Evolutionary conservation across 2,113 vertebrate genomes (phyloP).

Genomic region (Castor canadensis): DNA sequence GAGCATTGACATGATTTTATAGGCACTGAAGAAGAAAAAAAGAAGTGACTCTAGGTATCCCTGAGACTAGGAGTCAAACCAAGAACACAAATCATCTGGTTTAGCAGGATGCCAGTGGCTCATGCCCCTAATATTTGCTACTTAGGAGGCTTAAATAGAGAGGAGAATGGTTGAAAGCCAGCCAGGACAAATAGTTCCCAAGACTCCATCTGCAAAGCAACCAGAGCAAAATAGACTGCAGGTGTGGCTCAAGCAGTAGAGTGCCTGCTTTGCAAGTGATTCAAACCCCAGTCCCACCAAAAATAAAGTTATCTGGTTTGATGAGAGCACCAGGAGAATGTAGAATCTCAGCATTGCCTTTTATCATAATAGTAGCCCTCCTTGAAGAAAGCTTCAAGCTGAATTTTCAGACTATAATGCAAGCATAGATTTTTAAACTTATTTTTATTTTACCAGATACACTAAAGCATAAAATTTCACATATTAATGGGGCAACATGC

Average conservation of each 20-base stretch:
- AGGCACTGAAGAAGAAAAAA: not conserved
- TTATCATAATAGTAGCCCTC: not conserved
- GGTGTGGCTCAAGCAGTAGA: too few relatives aligned
- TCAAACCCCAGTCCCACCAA: too few relatives aligned
- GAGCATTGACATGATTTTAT: not conserved
- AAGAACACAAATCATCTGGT: not conserved
- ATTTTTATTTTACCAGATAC: not conserved
- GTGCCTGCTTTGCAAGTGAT: too few relatives aligned
- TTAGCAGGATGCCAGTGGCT: too few relatives aligned
- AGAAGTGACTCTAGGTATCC: not conserved
- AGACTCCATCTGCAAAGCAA: too few relatives aligned
- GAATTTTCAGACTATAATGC: not conserved
- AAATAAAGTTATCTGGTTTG: too few relatives aligned
- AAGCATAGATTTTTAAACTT: not conserved
- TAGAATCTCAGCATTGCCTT: not conserved
- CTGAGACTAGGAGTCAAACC: not conserved
- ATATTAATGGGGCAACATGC: not conserved
- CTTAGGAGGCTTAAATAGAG: too few relatives aligned
- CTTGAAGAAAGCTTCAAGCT: not conserved
- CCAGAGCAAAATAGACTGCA: too few relatives aligned
- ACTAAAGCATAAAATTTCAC: not conserved
- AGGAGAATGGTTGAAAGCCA: too few relatives aligned
- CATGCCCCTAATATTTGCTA: too few relatives aligned
- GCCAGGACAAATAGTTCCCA: too few relatives aligned
- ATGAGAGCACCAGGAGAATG: not conserved